phyloP scores from a whole-genome alignment of 2,113 vertebrate species.

The Macaca nemestrina region DNA sequence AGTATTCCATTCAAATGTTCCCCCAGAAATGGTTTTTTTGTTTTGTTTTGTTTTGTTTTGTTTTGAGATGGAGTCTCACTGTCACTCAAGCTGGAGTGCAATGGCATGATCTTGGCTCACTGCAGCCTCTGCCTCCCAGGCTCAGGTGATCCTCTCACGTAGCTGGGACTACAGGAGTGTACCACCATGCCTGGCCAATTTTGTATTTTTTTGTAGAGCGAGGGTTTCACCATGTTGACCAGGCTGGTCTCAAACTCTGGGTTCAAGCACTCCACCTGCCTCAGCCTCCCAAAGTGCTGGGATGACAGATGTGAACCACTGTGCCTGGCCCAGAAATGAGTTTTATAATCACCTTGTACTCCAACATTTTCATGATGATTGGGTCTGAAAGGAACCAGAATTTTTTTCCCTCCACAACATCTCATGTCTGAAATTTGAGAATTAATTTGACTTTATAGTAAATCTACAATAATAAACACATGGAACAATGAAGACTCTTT shows the following conservation, averaged over 20 bases:
- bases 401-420: not conserved
- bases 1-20: not conserved
- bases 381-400: not conserved
- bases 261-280: not conserved
- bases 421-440: constrained; percentile 34
- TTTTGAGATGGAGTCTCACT: not conserved
- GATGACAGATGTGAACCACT: not conserved
- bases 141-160: not conserved
- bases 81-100: not conserved
- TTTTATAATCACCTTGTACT: constrained; percentile 20
- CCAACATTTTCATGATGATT: not conserved
- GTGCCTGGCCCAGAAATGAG: not conserved
- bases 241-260: not conserved
- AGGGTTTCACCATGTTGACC: not conserved
- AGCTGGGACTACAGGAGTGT: not conserved
- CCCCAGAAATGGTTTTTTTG: not conserved
- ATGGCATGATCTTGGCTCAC: not conserved
- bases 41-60: not conserved
- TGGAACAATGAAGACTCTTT: not conserved
- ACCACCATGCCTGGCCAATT: not conserved
- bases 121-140: not conserved
- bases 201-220: not conserved
- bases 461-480: not conserved
- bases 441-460: constrained; percentile 36
- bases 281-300: not conserved